Conservation (phyloP, 2,888 invertebrate species). For the Mesorhabditis sp. region DNA sequence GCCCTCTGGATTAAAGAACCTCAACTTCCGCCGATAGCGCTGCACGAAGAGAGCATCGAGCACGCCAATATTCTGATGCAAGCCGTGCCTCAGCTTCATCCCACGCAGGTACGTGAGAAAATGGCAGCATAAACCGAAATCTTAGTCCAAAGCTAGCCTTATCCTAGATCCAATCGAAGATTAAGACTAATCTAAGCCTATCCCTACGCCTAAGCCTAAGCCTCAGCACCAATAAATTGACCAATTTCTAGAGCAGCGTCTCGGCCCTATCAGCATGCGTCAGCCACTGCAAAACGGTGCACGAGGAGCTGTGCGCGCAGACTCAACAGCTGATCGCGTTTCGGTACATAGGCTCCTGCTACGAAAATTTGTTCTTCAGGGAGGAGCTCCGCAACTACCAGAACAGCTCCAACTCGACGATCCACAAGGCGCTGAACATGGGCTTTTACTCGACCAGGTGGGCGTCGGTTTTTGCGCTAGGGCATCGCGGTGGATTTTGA, state of each 20-base stretch:
- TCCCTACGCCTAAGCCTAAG: too few relatives aligned
- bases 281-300: slow-evolving; percentile 37
- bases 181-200: too few relatives aligned
- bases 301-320: slow-evolving; percentile 22
- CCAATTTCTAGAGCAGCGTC: slow-evolving; percentile 6
- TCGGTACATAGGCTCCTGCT: background rate
- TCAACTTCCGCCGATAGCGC: slow-evolving; percentile 19
- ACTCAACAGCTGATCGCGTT: slow-evolving; percentile 29
- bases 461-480: background rate
- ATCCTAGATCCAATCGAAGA: too few relatives aligned
- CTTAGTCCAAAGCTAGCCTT: too few relatives aligned
- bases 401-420: slow-evolving; percentile 14
- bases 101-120: too few relatives aligned
- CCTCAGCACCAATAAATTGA: too few relatives aligned
- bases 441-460: slow-evolving; percentile 24
- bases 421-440: slow-evolving; percentile 14
- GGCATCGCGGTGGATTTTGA: background rate
- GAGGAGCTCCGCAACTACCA: slow-evolving; percentile 32
- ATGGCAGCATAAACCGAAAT: too few relatives aligned
- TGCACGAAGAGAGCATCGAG: slow-evolving; percentile 28
- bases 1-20: slow-evolving; percentile 64
- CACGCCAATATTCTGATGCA: slow-evolving; percentile 16
- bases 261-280: slow-evolving; percentile 11
- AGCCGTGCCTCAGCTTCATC: slow-evolving; percentile 6
- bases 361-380: background rate